Percentiles rank a stretch among this genome's conserved stretches.
phyloP scores from a whole-genome alignment of 2,888 invertebrate genomes.

The Nomada ruficornis region DNA sequence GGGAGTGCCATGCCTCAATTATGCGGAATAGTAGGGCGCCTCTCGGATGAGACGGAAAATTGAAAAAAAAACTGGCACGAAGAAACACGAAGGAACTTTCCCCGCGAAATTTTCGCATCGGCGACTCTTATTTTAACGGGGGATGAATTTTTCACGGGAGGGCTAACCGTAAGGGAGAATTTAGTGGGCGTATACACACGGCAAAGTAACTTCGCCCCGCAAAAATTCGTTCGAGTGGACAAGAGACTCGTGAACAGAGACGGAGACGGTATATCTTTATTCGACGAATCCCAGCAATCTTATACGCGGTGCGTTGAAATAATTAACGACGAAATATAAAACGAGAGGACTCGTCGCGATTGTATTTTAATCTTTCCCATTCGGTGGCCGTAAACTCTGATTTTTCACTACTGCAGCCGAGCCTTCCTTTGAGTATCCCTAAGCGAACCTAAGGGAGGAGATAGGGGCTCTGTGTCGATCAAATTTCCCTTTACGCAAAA shows the following conservation, averaged over 20 bases:
- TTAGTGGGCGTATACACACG: conserved; percentile 29
- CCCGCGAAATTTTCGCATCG: conserved; percentile 44
- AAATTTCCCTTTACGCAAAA: conserved; percentile 9
- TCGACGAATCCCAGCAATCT: not conserved
- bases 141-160: conserved; percentile 43
- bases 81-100: conserved; percentile 32
- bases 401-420: not conserved
- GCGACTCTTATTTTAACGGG: conserved; percentile 56
- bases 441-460: not conserved
- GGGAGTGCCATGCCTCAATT: conserved; percentile 33
- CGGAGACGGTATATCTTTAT: conserved; percentile 1
- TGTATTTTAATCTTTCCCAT: too few species aligned
- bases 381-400: too few species aligned
- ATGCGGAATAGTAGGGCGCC: conserved; percentile 27
- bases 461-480: not conserved
- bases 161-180: conserved; percentile 27
- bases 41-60: conserved; percentile 15
- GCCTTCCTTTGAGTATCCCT: not conserved
- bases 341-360: too few species aligned
- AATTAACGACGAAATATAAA: too few species aligned
- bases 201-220: conserved; percentile 25
- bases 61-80: not conserved
- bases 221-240: conserved; percentile 30
- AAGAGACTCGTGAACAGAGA: not conserved
- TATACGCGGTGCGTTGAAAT: not conserved